Evolutionary conservation across 1,140 invertebrate species (phyloP).

Genomic region (Zaprionus kolodkinae): DNA sequence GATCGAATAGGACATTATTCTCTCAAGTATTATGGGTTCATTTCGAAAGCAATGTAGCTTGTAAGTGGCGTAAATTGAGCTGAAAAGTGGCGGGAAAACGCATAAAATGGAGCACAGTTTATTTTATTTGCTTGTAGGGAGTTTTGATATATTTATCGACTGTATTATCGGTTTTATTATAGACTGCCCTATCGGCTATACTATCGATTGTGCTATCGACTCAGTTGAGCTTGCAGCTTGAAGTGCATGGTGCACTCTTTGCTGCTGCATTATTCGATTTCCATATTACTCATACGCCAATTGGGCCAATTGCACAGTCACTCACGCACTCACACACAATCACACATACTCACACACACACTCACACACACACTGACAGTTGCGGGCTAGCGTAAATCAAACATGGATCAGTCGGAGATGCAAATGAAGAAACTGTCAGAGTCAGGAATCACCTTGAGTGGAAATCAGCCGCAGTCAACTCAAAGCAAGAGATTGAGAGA

Average conservation of each 20-base stretch:
- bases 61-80: neutral
- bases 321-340: conserved; percentile 6
- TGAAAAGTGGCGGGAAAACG: neutral
- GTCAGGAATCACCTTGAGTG: conserved; percentile 35
- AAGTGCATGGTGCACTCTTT: conserved; percentile 7
- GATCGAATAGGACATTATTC: neutral
- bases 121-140: neutral
- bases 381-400: conserved; percentile 66
- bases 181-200: neutral
- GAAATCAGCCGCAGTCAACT: conserved; percentile 23
- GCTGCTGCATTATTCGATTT: conserved; percentile 36
- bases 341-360: neutral
- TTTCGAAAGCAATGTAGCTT: neutral
- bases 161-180: too few species aligned
- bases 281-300: conserved; percentile 70
- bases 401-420: conserved; percentile 57
- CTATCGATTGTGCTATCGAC: neutral
- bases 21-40: neutral
- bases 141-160: neutral
- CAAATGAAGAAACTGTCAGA: conserved; percentile 77
- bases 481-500: neutral
- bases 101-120: neutral
- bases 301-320: conserved; percentile 45
- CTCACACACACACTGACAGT: conserved; percentile 9
- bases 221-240: neutral